Base-by-base conservation (phyloP, 2,797 vertebrate genomes). In the Muscicapa comitata region DNA sequence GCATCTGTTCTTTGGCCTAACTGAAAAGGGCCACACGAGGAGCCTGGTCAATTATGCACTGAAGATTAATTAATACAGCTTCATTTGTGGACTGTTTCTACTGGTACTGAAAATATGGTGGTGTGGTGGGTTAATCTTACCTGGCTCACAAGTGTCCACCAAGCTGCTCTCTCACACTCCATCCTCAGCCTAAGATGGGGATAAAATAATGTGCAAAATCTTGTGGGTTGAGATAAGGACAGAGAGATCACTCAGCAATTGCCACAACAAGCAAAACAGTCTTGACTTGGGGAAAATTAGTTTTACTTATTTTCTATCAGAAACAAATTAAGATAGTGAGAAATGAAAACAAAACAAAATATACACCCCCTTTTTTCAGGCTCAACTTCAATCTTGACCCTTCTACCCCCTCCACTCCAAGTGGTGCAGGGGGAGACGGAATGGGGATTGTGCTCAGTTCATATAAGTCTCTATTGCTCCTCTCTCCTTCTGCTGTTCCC, bases 1-100 rank as follows among this genome's bases (percentile, higher is more conserved):
- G 40, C 79, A 96, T 78, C 95, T 97, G 91, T 93, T 96, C 90
- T 97, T 96, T 96, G 94, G 92, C 91, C 96, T 97, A 84, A 83
- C 91, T 92, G 77, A 95, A 98, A 96, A 81, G 73, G 82, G 20
- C 67, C 70, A 40, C 57, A 76, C 37, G 50, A 94, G 74, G 55
- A 83, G n/a, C 33, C 59, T 77, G 43, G 63, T 20, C 15, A 17
- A 79, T 90, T 88, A 95, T 81, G 97, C 86, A 67, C 65, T 91
- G 76, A 87, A 59, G 51, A 90, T 66, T 84, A 90, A 96, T 94
- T 97, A 98, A 97, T 97, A 96, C 45, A 74, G 28, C 54, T 91
- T 76, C 18, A 59, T 86, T 54, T 77, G 25, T 16, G 37, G 43
- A 50, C 13, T 78, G 18, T 33, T 55, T 54, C 35, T 47, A 12